These are phyloP conservation scores for Sceliomorpha sp. DNA, from an alignment of 2,888 invertebrate genomes.

Conservation along the genomic window DNA sequence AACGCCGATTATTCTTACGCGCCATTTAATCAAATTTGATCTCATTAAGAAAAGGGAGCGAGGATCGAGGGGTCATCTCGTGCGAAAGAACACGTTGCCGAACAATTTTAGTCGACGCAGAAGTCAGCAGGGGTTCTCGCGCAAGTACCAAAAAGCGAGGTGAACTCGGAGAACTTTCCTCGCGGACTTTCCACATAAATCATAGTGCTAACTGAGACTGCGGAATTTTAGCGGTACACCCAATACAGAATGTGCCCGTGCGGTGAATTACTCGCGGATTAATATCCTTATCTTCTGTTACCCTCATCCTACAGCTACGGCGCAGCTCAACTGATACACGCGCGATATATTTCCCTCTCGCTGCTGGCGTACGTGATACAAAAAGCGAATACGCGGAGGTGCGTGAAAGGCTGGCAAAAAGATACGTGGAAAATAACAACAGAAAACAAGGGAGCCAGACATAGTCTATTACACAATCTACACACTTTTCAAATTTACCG, in stretches of 20 bases:
- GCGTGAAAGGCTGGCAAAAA: constrained; percentile 13
- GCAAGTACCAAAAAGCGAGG: constrained; percentile 69
- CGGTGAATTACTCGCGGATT: constrained; percentile 66
- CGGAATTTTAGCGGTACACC: constrained; percentile 63
- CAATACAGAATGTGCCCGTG: constrained; percentile 57
- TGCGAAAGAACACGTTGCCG: constrained; percentile 42
- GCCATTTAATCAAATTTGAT: constrained; percentile 49
- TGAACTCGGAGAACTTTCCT: constrained; percentile 67
- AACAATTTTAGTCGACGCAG: constrained; percentile 54
- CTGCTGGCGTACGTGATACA: constrained; percentile 20
- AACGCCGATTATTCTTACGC: constrained; percentile 35
- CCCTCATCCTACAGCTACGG: constrained; percentile 15
- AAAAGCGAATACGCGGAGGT: constrained; percentile 19
- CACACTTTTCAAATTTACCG: no score
- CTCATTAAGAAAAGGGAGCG: constrained; percentile 27
- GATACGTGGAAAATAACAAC: constrained; percentile 19
- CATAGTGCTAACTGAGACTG: constrained; percentile 58
- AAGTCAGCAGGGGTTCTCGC: constrained; percentile 30
- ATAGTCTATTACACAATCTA: neutral
- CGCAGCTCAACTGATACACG: constrained; percentile 24
- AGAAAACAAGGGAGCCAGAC: constrained; percentile 6
- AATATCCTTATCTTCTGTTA: constrained; percentile 68
- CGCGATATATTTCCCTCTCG: constrained; percentile 27
- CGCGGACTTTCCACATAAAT: constrained; percentile 68
- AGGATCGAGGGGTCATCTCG: constrained; percentile 34